These are phyloP conservation scores for Dione vanillae DNA, from an alignment of 2,888 invertebrate species.

Conservation along the genomic window DNA sequence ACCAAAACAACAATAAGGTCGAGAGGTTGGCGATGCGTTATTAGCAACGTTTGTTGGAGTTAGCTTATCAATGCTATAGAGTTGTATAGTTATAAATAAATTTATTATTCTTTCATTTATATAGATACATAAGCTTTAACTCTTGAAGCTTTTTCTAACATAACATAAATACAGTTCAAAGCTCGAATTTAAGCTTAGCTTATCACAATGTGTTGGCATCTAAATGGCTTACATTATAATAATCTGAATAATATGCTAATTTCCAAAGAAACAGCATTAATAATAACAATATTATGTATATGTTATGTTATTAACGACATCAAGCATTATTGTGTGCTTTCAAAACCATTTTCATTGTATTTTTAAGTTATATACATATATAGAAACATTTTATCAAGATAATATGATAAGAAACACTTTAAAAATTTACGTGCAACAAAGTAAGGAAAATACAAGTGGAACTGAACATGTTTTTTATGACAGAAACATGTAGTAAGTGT, in stretches of 20 bases:
- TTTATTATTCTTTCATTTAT: not conserved
- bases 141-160: not conserved
- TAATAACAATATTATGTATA: too few species aligned
- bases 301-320: not conserved
- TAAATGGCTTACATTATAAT: not conserved
- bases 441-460: not conserved
- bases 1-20: conserved; percentile 27
- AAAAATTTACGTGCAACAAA: not conserved
- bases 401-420: not conserved
- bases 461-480: not conserved
- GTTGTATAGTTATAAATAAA: not conserved
- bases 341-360: not conserved
- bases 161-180: too few species aligned
- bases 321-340: not conserved
- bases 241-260: too few species aligned
- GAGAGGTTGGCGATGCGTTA: conserved; percentile 18
- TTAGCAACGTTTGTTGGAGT: not conserved
- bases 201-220: not conserved
- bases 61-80: not conserved
- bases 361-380: not conserved
- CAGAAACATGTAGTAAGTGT: not conserved
- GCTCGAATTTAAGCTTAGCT: not conserved
- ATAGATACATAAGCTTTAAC: not conserved
- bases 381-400: not conserved
- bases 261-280: too few species aligned